Conservation (phyloP, 2,888 invertebrate genomes). For the Linnaemya vulpina region DNA sequence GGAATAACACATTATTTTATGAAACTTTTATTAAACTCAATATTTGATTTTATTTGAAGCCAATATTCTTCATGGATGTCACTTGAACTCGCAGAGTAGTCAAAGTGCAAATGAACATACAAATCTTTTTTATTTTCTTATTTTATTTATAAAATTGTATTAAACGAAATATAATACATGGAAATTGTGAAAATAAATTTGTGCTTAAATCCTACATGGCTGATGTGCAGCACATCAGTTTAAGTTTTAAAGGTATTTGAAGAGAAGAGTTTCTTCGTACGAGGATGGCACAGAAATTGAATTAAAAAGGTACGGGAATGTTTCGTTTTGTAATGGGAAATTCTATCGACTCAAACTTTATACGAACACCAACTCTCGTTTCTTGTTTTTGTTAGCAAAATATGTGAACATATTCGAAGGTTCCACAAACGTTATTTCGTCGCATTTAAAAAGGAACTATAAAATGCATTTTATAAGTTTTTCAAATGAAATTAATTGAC, state of each 20-base stretch:
- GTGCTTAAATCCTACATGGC: not conserved
- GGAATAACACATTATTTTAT: slow-evolving; percentile 1
- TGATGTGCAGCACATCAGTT: not conserved
- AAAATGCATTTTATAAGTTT: slow-evolving; percentile 70
- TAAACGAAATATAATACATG: slow-evolving; percentile 13
- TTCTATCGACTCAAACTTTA: not conserved
- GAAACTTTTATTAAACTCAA: not conserved
- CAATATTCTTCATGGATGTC: slow-evolving; percentile 8
- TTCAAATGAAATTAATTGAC: slow-evolving; percentile 71
- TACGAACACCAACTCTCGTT: not conserved
- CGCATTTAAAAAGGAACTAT: slow-evolving; percentile 58
- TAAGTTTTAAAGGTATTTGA: not conserved
- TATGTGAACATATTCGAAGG: slow-evolving; percentile 49
- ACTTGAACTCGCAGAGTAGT: slow-evolving; percentile 10
- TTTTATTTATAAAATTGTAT: slow-evolving; percentile 21
- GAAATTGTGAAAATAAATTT: slow-evolving; percentile 7
- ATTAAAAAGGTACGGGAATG: no score
- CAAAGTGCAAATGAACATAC: not conserved
- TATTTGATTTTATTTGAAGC: not conserved
- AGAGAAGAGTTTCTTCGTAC: not conserved
- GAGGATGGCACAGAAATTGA: not conserved
- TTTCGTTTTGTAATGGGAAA: no score
- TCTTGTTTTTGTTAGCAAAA: not conserved
- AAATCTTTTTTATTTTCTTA: no score
- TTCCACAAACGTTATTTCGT: slow-evolving; percentile 33